phyloP scores from a whole-genome alignment of 2,797 vertebrate species.

The Ceyx erithaca region DNA sequence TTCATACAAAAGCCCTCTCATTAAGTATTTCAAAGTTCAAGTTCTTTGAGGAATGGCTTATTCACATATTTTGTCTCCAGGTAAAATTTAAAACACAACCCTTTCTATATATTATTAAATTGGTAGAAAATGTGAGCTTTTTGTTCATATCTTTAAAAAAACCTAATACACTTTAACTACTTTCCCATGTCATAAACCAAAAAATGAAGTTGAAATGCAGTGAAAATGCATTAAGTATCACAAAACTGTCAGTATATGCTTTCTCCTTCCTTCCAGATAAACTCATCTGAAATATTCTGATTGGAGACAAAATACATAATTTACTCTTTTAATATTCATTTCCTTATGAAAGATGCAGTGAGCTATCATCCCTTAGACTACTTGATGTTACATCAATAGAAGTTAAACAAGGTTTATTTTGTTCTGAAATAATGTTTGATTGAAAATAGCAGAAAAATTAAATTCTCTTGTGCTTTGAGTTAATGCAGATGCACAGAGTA shows the following conservation, averaged over 20 bases:
- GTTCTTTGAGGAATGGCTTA: not conserved
- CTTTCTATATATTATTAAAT: not conserved
- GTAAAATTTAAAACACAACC: not conserved
- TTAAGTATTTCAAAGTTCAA: not conserved
- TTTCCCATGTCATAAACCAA: not conserved
- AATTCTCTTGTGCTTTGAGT: not conserved
- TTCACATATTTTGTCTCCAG: not conserved
- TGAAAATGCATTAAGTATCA: not conserved
- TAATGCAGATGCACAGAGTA: not conserved
- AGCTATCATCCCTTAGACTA: not conserved
- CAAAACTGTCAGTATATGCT: not conserved
- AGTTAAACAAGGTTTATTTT: not conserved
- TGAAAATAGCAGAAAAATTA: not conserved
- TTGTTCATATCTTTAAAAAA: not conserved
- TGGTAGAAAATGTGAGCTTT: not conserved
- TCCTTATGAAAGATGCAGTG: not conserved
- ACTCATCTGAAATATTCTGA: not conserved
- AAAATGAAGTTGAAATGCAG: too few species aligned
- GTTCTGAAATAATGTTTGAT: not conserved
- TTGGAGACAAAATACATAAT: not conserved
- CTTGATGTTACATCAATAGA: not conserved
- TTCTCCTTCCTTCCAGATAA: not conserved
- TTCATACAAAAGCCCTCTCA: not conserved
- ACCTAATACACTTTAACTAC: fast-evolving
- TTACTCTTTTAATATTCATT: not conserved